Evolutionary conservation across 2,888 invertebrate species (phyloP), one percentile per base, ranked within the genome.

Genomic region (Apodemia hepburni): DNA sequence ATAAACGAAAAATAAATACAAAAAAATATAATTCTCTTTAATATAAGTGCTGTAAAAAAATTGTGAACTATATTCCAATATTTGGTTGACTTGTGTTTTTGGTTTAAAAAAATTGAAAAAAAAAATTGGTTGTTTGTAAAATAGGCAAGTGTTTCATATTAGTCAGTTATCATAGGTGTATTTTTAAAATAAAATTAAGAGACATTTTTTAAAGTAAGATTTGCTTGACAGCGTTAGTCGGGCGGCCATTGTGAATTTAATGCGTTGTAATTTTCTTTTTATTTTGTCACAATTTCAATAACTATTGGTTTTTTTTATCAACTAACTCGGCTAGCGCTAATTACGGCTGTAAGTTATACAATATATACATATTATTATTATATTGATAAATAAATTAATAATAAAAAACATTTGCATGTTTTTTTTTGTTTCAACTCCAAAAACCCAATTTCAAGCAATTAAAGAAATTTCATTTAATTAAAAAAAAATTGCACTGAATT

Each of bases 361-460:
- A 83, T 86, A 89, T 89, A 90, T 87, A 91, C 87, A 90, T 90
- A 89, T 88, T 78, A 82, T 85, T 89, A 90, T 85, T 89, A 90
- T 91, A 91, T 90, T 89, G 85, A 87, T 91, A 88, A 89, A 90
- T 91, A 90, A 89, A 91, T 89, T 88, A 89, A 91, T 89, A 85
- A 88, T 85, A 89, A 89, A 90, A 87, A 75, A 69, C 63, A 68
- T 68, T 68, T 11, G 66, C 64, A 61, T 54, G 68, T 67, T 70
- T 65, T 70, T 65, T 67, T 69, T 71, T 66, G 58, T 1, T 2
- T 38, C 11, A 8, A 8, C 0, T 1, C 33, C 29, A 29, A 29
- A 29, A 33, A 33, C n/a, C n/a, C n/a, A n/a, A 8, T 33, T 8
- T n/a, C n/a, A n/a, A n/a, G n/a, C n/a, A n/a, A n/a, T n/a, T n/a